Evolutionary conservation across 1,140 invertebrate genomes (phyloP).

Genomic region (Bombus confusus): DNA sequence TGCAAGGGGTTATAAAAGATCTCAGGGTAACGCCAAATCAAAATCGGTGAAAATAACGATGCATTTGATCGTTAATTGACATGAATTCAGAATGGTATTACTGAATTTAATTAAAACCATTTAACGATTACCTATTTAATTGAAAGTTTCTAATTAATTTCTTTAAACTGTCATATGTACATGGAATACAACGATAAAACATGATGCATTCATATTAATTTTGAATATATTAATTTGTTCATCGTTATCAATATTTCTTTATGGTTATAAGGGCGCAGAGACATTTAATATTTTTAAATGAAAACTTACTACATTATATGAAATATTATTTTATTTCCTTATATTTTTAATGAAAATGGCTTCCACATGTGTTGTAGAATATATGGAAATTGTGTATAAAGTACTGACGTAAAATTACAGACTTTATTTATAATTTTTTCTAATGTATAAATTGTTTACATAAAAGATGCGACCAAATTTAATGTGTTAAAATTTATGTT

Average conservation of each 20-base stretch:
- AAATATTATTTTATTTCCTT: conserved; percentile 45
- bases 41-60: conserved; percentile 55
- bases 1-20: conserved; percentile 59
- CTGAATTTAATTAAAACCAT: neutral
- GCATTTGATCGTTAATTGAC: conserved; percentile 50
- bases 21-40: conserved; percentile 62
- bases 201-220: neutral
- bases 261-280: neutral
- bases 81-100: conserved; percentile 41
- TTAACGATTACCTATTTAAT: neutral
- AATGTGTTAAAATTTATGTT: neutral
- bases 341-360: conserved; percentile 30
- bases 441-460: conserved; percentile 18
- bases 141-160: conserved; percentile 4
- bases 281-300: neutral
- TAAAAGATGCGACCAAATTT: conserved; percentile 6
- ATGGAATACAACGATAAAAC: conserved; percentile 17
- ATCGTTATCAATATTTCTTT: neutral
- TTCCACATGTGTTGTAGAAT: conserved; percentile 41
- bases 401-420: conserved; percentile 8
- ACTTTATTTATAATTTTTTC: conserved; percentile 23
- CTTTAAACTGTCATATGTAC: neutral
- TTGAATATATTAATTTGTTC: neutral
- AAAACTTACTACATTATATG: neutral
- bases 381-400: conserved; percentile 35